phyloP scores from a whole-genome alignment of 2,888 invertebrate genomes.

The Desoria tigrina region DNA sequence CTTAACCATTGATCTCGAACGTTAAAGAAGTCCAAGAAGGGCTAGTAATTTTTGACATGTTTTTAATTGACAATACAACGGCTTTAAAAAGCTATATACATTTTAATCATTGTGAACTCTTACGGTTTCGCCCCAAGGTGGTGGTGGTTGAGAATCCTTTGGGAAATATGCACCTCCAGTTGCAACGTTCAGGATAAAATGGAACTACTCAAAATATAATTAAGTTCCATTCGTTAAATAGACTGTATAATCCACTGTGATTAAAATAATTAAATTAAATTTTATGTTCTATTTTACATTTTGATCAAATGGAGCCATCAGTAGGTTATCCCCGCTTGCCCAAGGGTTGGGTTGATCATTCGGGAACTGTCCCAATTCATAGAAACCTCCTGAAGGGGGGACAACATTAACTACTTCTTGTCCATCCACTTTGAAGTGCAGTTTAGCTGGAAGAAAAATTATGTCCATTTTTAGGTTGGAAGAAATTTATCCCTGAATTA shows the following conservation, averaged over 20 bases:
- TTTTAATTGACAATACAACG: background rate
- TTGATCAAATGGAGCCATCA: conserved; percentile 45
- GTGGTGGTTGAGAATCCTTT: conserved; percentile 58
- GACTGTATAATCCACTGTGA: conserved; percentile 2
- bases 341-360: conserved; percentile 31
- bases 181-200: conserved; percentile 67
- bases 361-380: conserved; percentile 28
- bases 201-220: conserved; percentile 55
- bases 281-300: too few species aligned
- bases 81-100: conserved; percentile 2
- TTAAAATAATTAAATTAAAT: too few species aligned
- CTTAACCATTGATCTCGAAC: conserved; percentile 31
- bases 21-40: conserved; percentile 40
- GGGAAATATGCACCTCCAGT: conserved; percentile 71
- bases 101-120: background rate
- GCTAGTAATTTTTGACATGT: conserved; percentile 5
- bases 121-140: background rate
- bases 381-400: conserved; percentile 57
- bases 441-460: background rate
- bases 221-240: conserved; percentile 14
- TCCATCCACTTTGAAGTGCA: conserved; percentile 57
- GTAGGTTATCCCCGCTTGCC: conserved; percentile 32
- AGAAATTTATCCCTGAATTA: background rate
- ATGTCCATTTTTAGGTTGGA: background rate
- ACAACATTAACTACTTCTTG: conserved; percentile 60